Percentiles rank a stretch among this genome's conserved stretches.
Evolutionary conservation across 2,113 vertebrate species (phyloP).

Genomic region (Desmodus rotundus): DNA sequence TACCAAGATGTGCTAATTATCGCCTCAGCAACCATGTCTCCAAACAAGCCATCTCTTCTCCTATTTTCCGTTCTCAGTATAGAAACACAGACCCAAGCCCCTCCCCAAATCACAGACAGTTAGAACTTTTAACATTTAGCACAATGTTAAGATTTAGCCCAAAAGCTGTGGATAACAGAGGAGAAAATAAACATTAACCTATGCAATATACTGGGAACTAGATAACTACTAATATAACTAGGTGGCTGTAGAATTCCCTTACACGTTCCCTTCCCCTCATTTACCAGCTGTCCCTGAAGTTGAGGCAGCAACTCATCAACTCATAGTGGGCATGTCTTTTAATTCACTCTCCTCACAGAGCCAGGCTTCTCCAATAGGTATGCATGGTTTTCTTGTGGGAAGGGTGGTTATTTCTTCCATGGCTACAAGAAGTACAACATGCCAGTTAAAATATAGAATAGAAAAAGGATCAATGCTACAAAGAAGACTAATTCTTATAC

Average conservation of each 20-base stretch:
- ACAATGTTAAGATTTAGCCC: not conserved
- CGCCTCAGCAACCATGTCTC: not conserved
- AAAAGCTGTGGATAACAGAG: not conserved
- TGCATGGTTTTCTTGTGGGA: accelerated
- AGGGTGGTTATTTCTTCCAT: not conserved
- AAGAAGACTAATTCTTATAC: not conserved
- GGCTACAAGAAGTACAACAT: not conserved
- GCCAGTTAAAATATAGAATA: not conserved
- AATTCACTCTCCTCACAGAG: not conserved
- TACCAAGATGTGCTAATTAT: not conserved
- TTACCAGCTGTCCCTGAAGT: not conserved
- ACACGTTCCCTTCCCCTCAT: not conserved
- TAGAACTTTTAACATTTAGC: not conserved
- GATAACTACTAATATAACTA: not conserved
- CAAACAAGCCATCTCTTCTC: not conserved
- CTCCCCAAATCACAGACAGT: not conserved
- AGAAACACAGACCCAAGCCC: not conserved
- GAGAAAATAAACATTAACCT: not conserved
- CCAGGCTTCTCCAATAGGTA: not conserved
- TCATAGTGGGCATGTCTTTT: not conserved
- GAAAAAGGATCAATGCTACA: not conserved
- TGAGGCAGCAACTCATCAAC: not conserved
- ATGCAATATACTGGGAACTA: not conserved
- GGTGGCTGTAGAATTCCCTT: not conserved
- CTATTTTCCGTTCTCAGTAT: not conserved